A percentile compares a stretch with the other conserved stretches of the same genome.
Evolutionary conservation across 1,140 invertebrate genomes (phyloP).

Genomic region (Whitmania pigra): DNA sequence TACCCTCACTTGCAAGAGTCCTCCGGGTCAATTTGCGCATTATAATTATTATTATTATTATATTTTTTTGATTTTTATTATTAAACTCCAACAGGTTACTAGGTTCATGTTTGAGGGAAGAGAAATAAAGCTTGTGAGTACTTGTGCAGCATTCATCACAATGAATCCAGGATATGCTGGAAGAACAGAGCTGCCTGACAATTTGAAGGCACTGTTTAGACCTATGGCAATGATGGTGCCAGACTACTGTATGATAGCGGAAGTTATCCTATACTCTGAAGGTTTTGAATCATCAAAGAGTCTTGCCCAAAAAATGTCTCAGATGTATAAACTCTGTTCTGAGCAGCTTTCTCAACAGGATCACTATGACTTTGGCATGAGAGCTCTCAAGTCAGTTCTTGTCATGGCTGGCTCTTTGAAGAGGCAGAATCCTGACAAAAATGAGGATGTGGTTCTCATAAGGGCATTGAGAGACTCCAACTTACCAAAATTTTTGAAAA

Average conservation of each 20-base stretch:
- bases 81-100: conserved; percentile 30
- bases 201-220: conserved; percentile 59
- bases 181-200: conserved; percentile 51
- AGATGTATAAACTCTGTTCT: conserved; percentile 80
- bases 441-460: conserved; percentile 43
- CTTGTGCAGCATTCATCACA: conserved; percentile 43
- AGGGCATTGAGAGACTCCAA: conserved; percentile 42
- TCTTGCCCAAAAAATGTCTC: conserved; percentile 73
- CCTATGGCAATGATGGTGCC: conserved; percentile 87
- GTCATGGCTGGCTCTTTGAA: conserved; percentile 45
- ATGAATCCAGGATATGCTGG: conserved; percentile 74
- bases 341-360: conserved; percentile 82
- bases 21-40: no score
- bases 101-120: conserved; percentile 45
- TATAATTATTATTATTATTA: not conserved
- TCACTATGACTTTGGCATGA: conserved; percentile 82
- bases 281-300: conserved; percentile 75
- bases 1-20: no score
- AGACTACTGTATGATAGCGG: conserved; percentile 78
- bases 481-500: conserved; percentile 43
- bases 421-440: conserved; percentile 42
- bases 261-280: conserved; percentile 80
- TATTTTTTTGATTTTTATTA: not conserved
- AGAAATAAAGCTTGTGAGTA: conserved; percentile 41
- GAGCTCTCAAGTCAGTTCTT: conserved; percentile 51